A percentile compares a stretch with the other conserved stretches of the same genome.
These are phyloP conservation scores for Nycticorax nycticorax DNA, from an alignment of 2,113 vertebrate genomes.

Conservation along the genomic window DNA sequence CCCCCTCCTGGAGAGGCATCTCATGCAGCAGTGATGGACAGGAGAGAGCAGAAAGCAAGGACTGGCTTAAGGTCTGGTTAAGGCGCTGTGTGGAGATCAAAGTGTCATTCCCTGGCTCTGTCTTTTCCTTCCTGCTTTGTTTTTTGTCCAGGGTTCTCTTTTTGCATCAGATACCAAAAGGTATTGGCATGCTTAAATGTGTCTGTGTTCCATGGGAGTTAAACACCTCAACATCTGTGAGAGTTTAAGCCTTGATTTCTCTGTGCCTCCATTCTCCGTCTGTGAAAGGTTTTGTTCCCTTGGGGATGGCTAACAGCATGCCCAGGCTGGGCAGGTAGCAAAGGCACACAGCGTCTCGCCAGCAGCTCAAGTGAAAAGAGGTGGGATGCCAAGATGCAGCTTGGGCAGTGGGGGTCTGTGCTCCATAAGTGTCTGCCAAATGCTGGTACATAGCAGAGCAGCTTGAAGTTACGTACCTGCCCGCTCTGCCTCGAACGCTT, in stretches of 20 bases:
- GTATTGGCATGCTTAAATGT: background rate
- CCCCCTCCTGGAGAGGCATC: background rate
- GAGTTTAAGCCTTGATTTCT: background rate
- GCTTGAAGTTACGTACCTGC: background rate
- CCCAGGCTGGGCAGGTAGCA: background rate
- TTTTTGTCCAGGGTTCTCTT: background rate
- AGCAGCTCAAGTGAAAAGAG: background rate
- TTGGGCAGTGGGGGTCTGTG: background rate
- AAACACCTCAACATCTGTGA: background rate
- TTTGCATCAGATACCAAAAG: background rate
- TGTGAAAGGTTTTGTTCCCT: background rate
- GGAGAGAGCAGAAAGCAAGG: background rate
- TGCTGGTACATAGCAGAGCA: background rate
- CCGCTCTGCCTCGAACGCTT: rapidly evolving
- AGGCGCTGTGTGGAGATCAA: background rate
- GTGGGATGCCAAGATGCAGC: background rate
- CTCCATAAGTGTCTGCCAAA: background rate
- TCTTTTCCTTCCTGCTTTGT: background rate
- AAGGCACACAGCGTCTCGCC: background rate
- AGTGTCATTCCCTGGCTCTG: background rate
- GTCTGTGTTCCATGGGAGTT: background rate
- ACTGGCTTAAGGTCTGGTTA: background rate
- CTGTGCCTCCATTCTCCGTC: background rate
- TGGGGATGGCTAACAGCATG: background rate
- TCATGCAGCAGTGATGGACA: background rate